phyloP scores from a whole-genome alignment of 2,113 vertebrate species.

The Phainopepla nitens region DNA sequence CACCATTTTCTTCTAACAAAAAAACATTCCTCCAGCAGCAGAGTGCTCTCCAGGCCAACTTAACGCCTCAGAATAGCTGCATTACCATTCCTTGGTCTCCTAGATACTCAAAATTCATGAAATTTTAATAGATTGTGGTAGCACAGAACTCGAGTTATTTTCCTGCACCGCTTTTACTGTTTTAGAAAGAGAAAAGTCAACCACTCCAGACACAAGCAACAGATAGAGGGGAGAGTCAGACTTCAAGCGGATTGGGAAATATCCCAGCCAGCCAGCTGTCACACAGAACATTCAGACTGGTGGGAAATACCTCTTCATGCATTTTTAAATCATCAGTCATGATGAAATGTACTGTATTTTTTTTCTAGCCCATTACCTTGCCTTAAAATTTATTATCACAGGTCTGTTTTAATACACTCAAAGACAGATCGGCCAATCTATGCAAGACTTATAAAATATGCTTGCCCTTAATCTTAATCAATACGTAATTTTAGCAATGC shows the following conservation, averaged over 20 bases:
- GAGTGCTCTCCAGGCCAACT: not conserved
- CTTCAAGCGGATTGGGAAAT: not conserved
- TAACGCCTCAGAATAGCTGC: not conserved
- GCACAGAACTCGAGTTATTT: not conserved
- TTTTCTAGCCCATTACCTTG: not conserved
- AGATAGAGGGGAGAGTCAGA: not conserved
- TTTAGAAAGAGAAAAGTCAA: not conserved
- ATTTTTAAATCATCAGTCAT: not conserved
- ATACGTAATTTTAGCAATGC: not conserved
- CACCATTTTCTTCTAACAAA: not conserved
- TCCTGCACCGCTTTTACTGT: fast-evolving
- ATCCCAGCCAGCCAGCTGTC: not conserved
- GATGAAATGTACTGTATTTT: not conserved
- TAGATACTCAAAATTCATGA: not conserved
- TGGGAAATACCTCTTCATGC: not conserved
- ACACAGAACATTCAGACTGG: not conserved
- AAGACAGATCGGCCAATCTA: not conserved
- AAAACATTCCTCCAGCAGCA: not conserved
- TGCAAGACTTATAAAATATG: not conserved
- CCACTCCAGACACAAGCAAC: not conserved
- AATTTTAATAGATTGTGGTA: not conserved
- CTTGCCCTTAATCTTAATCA: not conserved
- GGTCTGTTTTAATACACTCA: not conserved
- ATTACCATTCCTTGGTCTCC: not conserved
- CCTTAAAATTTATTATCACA: not conserved